phyloP scores from a whole-genome alignment of 1,140 invertebrate species.

The Habropoda laboriosa region DNA sequence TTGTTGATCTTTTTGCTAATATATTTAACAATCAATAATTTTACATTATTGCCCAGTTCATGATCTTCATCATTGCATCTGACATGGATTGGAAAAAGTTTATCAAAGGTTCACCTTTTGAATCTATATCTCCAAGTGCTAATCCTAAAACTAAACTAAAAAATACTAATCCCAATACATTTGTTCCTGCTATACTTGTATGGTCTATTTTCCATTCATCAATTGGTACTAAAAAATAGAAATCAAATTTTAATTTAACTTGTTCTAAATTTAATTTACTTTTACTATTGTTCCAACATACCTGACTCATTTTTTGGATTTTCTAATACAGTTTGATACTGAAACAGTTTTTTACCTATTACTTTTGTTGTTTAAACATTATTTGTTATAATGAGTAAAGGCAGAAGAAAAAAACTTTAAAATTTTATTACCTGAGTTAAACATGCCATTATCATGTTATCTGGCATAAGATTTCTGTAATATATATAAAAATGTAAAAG shows the following conservation, averaged over 20 bases:
- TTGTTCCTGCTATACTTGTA: constrained; percentile 79
- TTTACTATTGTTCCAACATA: constrained; percentile 20
- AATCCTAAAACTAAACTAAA: constrained; percentile 83
- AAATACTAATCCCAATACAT: constrained; percentile 84
- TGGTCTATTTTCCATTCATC: constrained; percentile 78
- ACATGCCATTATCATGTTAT: constrained; percentile 86
- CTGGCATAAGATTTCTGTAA: constrained; percentile 86
- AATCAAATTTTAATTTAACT: constrained; percentile 7
- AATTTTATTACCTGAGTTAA: constrained; percentile 78
- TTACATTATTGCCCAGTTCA: constrained; percentile 74
- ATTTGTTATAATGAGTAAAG: neutral
- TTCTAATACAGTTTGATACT: constrained; percentile 76
- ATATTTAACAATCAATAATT: neutral
- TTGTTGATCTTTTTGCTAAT: neutral
- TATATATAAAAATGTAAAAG: constrained; percentile 35
- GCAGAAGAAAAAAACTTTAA: neutral
- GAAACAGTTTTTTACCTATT: constrained; percentile 46
- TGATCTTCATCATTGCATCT: constrained; percentile 83
- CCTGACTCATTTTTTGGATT: constrained; percentile 56
- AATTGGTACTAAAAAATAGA: constrained; percentile 63
- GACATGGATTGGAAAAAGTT: constrained; percentile 81
- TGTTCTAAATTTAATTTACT: neutral
- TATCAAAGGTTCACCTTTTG: constrained; percentile 80
- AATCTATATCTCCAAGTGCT: constrained; percentile 80
- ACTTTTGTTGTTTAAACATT: constrained; percentile 3